Percentiles rank a stretch among this genome's conserved stretches.
These are phyloP conservation scores for Germaria angustata DNA, from an alignment of 2,888 invertebrate genomes.

Conservation along the genomic window DNA sequence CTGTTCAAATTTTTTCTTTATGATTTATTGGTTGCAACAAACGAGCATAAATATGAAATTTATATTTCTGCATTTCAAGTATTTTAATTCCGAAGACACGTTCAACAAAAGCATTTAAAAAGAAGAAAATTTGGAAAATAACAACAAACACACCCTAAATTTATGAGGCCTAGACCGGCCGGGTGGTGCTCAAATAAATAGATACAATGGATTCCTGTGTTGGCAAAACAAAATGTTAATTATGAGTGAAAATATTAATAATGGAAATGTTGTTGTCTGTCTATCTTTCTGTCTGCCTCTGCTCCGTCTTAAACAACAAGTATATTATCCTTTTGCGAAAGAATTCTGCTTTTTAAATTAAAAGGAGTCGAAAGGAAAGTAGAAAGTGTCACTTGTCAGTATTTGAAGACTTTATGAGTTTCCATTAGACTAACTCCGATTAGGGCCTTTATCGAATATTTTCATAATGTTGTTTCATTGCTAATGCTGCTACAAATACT, in stretches of 20 bases:
- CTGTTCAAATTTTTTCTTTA: slow-evolving; percentile 51
- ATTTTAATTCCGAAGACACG: background rate
- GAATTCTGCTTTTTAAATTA: background rate
- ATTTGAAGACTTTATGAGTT: slow-evolving; percentile 63
- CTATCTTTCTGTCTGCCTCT: background rate
- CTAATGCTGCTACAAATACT: background rate
- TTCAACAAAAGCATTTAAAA: slow-evolving; percentile 6
- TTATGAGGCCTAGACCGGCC: background rate
- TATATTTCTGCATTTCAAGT: slow-evolving; percentile 1
- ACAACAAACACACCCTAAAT: slow-evolving; percentile 40
- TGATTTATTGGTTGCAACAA: slow-evolving; percentile 54
- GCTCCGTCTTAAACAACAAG: background rate
- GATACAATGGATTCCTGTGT: slow-evolving; percentile 34
- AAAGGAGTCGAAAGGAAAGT: background rate
- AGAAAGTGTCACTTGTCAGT: slow-evolving; percentile 64
- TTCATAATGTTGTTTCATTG: background rate
- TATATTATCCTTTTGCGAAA: slow-evolving; percentile 7
- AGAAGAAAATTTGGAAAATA: slow-evolving; percentile 11
- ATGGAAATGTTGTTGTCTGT: background rate
- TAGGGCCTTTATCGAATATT: background rate
- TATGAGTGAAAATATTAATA: slow-evolving; percentile 54
- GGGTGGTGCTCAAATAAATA: background rate
- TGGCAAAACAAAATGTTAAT: slow-evolving; percentile 67
- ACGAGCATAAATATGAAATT: slow-evolving; percentile 60
- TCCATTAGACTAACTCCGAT: slow-evolving; percentile 52